Percentiles rank a stretch among this genome's conserved stretches.
Conservation (phyloP, 2,888 invertebrate species). For the Brachyopa scutellaris region DNA sequence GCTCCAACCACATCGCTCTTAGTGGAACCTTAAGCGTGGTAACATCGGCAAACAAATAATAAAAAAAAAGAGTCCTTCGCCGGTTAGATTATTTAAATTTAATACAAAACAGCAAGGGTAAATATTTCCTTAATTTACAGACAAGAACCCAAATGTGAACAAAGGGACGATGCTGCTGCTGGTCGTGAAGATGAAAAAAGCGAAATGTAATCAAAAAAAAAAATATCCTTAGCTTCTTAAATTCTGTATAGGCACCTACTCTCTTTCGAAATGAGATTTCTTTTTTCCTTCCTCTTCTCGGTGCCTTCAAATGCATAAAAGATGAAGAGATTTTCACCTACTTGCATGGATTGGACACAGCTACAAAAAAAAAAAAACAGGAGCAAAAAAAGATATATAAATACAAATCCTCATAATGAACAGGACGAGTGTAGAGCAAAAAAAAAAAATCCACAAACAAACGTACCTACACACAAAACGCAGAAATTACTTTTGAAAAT, state of each 20-base stretch:
- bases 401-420: conserved; percentile 27
- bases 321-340: conserved; percentile 55
- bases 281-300: not conserved
- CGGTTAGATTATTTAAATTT: conserved; percentile 54
- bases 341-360: conserved; percentile 34
- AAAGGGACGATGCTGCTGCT: too few species aligned
- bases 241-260: conserved; percentile 1
- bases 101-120: conserved; percentile 52
- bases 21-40: not conserved
- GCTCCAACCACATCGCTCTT: conserved; percentile 6
- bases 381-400: not conserved
- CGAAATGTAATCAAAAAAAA: conserved; percentile 8
- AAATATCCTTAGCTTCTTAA: not conserved
- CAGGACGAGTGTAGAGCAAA: not conserved
- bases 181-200: conserved; percentile 2
- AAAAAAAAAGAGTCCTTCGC: conserved; percentile 26
- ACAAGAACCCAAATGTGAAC: conserved; percentile 27
- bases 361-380: not conserved
- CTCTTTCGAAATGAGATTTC: conserved; percentile 5
- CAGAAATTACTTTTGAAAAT: conserved; percentile 62
- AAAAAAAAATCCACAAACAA: conserved; percentile 1
- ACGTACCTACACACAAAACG: conserved; percentile 24
- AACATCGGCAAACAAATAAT: not conserved
- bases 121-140: conserved; percentile 53
- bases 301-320: conserved; percentile 39